Conservation (phyloP, 1,140 invertebrate genomes). For the Tigriopus japonicus region DNA sequence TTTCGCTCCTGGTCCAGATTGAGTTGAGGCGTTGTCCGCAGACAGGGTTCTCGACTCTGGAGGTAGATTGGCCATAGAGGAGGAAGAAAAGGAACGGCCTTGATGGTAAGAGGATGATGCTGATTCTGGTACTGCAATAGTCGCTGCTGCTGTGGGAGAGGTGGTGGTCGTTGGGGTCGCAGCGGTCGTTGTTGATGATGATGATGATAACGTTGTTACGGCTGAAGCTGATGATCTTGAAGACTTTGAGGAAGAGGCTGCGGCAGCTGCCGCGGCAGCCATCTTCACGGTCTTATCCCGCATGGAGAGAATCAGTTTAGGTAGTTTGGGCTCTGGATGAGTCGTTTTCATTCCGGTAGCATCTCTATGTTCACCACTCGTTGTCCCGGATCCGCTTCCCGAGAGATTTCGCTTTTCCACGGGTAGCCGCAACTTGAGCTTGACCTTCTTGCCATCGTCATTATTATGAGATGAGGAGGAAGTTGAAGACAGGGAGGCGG, state of each 20-base stretch:
- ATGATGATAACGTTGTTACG: background rate
- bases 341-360: constrained; percentile 13
- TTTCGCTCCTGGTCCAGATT: background rate
- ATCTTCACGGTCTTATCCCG: constrained; percentile 17
- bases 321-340: constrained; percentile 14
- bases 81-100: no score
- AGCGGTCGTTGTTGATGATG: background rate
- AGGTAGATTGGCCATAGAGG: no score
- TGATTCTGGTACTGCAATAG: no score
- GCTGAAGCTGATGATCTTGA: background rate
- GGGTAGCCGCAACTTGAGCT: constrained; percentile 18
- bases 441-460: constrained; percentile 2
- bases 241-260: background rate
- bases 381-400: background rate
- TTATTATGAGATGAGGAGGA: background rate
- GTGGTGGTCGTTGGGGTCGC: background rate
- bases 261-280: constrained; percentile 16
- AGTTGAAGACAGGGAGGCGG: constrained; percentile 12
- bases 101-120: no score
- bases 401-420: constrained; percentile 19
- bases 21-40: background rate
- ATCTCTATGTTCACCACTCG: background rate
- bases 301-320: constrained; percentile 17
- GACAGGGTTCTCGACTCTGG: background rate
- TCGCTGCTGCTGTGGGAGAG: no score